A percentile compares a stretch with the other conserved stretches of the same genome.
Conservation (phyloP, 2,113 vertebrate genomes). For the Morphnarchus princeps region DNA sequence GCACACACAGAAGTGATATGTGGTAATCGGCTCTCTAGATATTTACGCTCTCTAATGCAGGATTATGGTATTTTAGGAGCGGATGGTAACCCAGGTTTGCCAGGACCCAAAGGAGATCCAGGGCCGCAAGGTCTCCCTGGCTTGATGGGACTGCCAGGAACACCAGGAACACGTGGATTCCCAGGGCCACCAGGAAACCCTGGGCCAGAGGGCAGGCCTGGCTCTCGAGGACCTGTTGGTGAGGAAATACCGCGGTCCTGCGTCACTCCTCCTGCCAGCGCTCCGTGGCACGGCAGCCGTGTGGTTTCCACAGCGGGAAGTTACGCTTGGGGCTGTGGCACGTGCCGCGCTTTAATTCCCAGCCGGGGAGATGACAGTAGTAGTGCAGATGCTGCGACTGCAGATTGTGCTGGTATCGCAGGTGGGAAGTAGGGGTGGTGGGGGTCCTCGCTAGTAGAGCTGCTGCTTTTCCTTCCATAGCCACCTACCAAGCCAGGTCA, state of each 20-base stretch:
- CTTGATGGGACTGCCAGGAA: conserved; percentile 64
- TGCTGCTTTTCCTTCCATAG: background rate
- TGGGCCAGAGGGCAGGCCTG: conserved; percentile 63
- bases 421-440: background rate
- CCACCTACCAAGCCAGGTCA: background rate
- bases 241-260: background rate
- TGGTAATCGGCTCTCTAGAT: background rate
- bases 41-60: background rate
- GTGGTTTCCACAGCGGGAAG: background rate
- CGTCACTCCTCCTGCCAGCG: background rate
- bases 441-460: background rate
- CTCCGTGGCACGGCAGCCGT: background rate
- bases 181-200: conserved; percentile 79
- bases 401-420: background rate
- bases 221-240: conserved; percentile 68
- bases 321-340: background rate
- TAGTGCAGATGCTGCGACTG: background rate
- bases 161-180: conserved; percentile 73
- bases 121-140: conserved; percentile 77
- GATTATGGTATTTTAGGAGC: conserved; percentile 67
- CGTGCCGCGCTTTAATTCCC: background rate
- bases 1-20: background rate
- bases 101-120: conserved; percentile 81
- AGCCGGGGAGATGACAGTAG: background rate
- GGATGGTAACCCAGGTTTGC: conserved; percentile 83